Base-by-base conservation (phyloP, 2,113 vertebrate genomes). In the Megaceryle maxima region DNA sequence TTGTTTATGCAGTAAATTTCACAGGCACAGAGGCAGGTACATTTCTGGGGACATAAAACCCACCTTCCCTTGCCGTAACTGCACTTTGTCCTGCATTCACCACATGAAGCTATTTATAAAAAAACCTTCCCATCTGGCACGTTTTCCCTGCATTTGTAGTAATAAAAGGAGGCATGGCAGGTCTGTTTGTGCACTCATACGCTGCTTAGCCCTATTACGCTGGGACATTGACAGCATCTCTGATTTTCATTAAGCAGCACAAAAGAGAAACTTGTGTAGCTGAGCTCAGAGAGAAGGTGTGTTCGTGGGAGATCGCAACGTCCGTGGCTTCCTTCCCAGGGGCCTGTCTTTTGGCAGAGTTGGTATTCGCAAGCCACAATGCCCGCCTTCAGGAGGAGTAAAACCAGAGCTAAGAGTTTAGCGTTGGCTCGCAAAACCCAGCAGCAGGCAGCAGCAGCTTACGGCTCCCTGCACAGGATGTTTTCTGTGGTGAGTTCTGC, bases 401-500 rank as follows among this genome's bases (percentile, higher is more conserved):
- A 97, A 94, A 88, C 97, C 87, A 96, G 95, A 74, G 98, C 97
- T 41, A 98, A 97, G 97, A 97, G 98, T 86, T 97, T 98, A 89
- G 98, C 97, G 1, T 88, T 99, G 92, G 98, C 96, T 95, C 92
- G 97, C 35, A 98, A 98, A 96, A 98, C 97, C 16, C 97, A 94
- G 95, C 96, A 97, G 83, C 98, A 98, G 83, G 97, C 98, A 89
- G 94, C 97, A 14, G 97, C 98, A 10, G 98, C 97, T 1, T 98
- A 95, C 96, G 96, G 97, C 89, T 96, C 98, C 75, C 97, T 98
- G 95, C 98, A 98, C 95, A 97, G 97, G 68, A 97, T 98, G 96
- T 66, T 98, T 62, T 98, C 98, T 44, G 92, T 97, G 97, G 98
- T 99, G 97, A 98, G 98, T 97, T 57, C 66, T 46, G 75, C 51